A percentile compares a stretch with the other conserved stretches of the same genome.
phyloP scores from a whole-genome alignment of 2,797 vertebrate genomes.

The Lepilemur ruficaudatus region DNA sequence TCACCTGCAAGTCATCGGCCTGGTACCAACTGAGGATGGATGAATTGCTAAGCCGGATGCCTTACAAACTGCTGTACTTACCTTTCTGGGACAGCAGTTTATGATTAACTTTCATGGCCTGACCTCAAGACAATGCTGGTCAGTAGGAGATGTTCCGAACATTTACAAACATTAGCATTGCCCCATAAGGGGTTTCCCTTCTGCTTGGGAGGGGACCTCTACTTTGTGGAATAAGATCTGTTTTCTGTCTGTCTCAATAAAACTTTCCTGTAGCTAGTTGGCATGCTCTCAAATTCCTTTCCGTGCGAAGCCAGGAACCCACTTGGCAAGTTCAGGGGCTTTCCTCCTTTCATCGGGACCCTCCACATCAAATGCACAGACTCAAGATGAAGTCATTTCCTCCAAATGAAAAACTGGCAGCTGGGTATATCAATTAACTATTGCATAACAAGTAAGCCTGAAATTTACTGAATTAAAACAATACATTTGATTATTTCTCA shows the following conservation, averaged over 20 bases:
- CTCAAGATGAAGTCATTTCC: not conserved
- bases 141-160: not conserved
- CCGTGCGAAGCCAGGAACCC: not conserved
- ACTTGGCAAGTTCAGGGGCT: not conserved
- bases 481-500: not conserved
- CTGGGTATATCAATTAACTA: not conserved
- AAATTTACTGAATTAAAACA: not conserved
- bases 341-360: not conserved
- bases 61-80: too few relatives aligned
- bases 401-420: not conserved
- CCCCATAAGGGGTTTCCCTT: not conserved
- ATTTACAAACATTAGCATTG: not conserved
- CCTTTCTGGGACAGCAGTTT: not conserved
- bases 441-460: not conserved
- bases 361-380: not conserved
- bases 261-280: not conserved
- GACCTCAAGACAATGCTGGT: not conserved
- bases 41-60: too few relatives aligned
- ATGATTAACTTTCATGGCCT: not conserved
- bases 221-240: not conserved
- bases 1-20: too few relatives aligned
- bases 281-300: not conserved
- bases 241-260: not conserved
- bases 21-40: too few relatives aligned
- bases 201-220: not conserved